phyloP scores from a whole-genome alignment of 2,888 invertebrate genomes.

The Scelioninae gen. 2 region DNA sequence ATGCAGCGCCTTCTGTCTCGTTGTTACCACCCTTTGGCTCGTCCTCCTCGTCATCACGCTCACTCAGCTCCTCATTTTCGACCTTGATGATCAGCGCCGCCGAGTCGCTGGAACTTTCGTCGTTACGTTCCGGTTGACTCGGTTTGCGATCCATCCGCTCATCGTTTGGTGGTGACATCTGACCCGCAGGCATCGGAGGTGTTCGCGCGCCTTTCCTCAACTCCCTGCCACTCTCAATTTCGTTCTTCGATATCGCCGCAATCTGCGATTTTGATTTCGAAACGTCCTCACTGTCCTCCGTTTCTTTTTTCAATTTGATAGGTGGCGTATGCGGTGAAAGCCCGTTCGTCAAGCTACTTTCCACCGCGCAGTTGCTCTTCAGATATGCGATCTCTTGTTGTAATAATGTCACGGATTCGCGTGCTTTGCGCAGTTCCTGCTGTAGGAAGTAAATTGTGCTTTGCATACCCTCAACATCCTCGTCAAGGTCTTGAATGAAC shows the following conservation, averaged over 20 bases:
- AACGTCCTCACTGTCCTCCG: slow-evolving; percentile 58
- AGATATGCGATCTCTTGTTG: slow-evolving; percentile 78
- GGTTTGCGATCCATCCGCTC: slow-evolving; percentile 64
- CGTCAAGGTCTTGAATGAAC: slow-evolving; percentile 95
- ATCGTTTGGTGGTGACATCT: slow-evolving; percentile 65
- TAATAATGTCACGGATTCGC: slow-evolving; percentile 81
- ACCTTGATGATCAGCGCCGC: slow-evolving; percentile 75
- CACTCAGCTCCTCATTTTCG: slow-evolving; percentile 74
- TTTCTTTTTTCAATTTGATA: slow-evolving; percentile 70
- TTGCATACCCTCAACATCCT: slow-evolving; percentile 99
- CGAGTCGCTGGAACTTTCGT: slow-evolving; percentile 75
- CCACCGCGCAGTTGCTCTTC: slow-evolving; percentile 64
- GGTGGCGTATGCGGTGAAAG: slow-evolving; percentile 72
- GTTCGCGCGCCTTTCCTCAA: slow-evolving; percentile 71
- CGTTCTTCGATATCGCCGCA: slow-evolving; percentile 53
- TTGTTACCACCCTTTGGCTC: slow-evolving; percentile 55
- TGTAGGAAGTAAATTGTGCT: slow-evolving; percentile 96
- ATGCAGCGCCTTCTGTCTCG: slow-evolving; percentile 14
- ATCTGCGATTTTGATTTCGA: slow-evolving; percentile 50
- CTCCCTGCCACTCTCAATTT: slow-evolving; percentile 67
- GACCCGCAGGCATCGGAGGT: slow-evolving; percentile 68
- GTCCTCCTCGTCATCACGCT: slow-evolving; percentile 70
- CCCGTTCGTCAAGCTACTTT: slow-evolving; percentile 71
- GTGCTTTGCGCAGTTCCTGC: slow-evolving; percentile 91
- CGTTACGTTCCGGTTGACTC: slow-evolving; percentile 69